These are phyloP conservation scores for human DNA, from an alignment of 2,113 vertebrate species.

Conservation along the genomic window GRCh38 chr3:119508501-119509000, in stretches of 20 bases:
- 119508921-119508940: too few relatives aligned
- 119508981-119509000: background rate
- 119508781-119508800: background rate
- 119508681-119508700: background rate
- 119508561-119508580: background rate
- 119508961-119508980: background rate
- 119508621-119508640: background rate
- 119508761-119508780: background rate
- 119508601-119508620: background rate
- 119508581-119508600: background rate
- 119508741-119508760: background rate
- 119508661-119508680: background rate
- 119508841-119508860: background rate
- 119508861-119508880: background rate
- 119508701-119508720: background rate
- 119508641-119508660: background rate
- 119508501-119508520: background rate
- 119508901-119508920: background rate
- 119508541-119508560: background rate
- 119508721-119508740: background rate
- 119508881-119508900: background rate
- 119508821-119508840: background rate
- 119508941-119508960: background rate
- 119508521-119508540: background rate
- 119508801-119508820: background rate